phyloP scores from a whole-genome alignment of 2,797 vertebrate genomes.

The Lacerta viridis region DNA sequence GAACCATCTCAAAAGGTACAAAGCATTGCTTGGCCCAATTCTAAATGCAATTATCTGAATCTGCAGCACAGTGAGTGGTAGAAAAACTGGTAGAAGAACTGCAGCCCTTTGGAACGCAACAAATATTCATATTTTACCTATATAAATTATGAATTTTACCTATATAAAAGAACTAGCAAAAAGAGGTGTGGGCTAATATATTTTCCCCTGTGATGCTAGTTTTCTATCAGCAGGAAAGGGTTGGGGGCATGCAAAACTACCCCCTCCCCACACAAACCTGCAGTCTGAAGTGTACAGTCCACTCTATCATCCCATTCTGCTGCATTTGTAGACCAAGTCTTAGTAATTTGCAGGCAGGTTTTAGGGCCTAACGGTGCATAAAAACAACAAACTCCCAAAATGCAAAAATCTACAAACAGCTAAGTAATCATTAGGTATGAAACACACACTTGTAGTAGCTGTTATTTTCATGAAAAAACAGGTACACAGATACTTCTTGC shows the following conservation, averaged over 20 bases:
- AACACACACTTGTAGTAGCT: background rate
- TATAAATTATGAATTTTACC: background rate
- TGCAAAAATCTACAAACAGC: conserved; percentile 49
- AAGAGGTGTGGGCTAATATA: background rate
- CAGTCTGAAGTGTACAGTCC: background rate
- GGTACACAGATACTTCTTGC: background rate
- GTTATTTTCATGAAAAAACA: background rate
- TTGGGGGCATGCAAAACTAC: background rate
- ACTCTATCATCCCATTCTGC: background rate
- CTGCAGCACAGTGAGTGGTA: background rate
- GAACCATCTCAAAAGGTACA: background rate
- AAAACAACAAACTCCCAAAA: conserved; percentile 38
- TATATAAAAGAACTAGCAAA: background rate
- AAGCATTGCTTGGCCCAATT: background rate
- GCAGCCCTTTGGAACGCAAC: background rate
- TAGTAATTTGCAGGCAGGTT: background rate
- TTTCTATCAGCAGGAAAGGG: background rate
- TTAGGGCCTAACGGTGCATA: background rate
- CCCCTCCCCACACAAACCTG: background rate
- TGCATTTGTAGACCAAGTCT: background rate
- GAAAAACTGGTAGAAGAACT: background rate
- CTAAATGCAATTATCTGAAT: conserved; percentile 4
- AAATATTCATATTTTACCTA: background rate
- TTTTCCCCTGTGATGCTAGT: background rate
- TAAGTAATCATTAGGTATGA: background rate